Base-by-base conservation (phyloP, 92 coral and sea anemone genomes). In the Virgularia gustaviana region DNA sequence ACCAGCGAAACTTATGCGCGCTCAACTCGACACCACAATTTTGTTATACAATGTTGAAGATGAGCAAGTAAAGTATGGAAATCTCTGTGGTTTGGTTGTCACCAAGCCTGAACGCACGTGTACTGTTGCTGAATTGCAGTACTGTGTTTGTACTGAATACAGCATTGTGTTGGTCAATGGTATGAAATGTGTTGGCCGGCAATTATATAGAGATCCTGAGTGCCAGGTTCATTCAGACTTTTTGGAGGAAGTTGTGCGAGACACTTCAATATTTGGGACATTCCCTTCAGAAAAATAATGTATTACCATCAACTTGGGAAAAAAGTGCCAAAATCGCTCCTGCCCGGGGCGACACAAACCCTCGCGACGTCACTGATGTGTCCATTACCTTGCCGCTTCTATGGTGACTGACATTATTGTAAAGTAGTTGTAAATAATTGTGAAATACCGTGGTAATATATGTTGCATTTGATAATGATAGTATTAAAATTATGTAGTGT, bases 401-500 rank as follows among this genome's bases (percentile, higher is more conserved):
- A 59, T 59, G 65, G 65, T 59, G 65, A 59, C 42, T 59, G 19
- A n/a, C n/a, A n/a, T n/a, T n/a, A n/a, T n/a, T n/a, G n/a, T n/a
- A n/a, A n/a, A n/a, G n/a, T n/a, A n/a, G n/a, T n/a, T n/a, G n/a
- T n/a, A n/a, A n/a, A n/a, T n/a, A n/a, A n/a, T n/a, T n/a, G n/a
- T n/a, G n/a, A n/a, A n/a, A n/a, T n/a, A n/a, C n/a, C n/a, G n/a
- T n/a, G n/a, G n/a, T n/a, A n/a, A n/a, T n/a, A n/a, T n/a, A n/a
- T n/a, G n/a, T n/a, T n/a, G n/a, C n/a, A n/a, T n/a, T n/a, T n/a
- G n/a, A n/a, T n/a, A n/a, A n/a, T n/a, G n/a, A n/a, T n/a, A n/a
- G n/a, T n/a, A n/a, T n/a, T n/a, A n/a, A n/a, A n/a, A n/a, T n/a
- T n/a, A n/a, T n/a, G n/a, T n/a, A n/a, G n/a, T n/a, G n/a, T n/a